Evolutionary conservation across 2,888 invertebrate species (phyloP).

Genomic region (Aleiodes leptofemur): DNA sequence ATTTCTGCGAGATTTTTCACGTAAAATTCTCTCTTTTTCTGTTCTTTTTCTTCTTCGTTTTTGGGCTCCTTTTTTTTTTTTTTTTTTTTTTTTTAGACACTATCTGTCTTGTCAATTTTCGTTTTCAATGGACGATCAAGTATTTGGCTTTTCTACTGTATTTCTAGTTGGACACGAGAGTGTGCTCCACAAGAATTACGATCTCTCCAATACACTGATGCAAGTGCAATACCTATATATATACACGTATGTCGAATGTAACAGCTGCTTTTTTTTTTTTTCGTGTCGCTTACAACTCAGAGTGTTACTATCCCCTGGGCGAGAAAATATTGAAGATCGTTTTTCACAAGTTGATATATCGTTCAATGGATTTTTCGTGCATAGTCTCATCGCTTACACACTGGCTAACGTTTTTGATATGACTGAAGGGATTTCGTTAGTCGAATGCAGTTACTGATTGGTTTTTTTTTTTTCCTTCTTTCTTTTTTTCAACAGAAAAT

Average conservation of each 20-base stretch:
- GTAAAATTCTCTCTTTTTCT: no score
- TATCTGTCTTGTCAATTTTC: conserved; percentile 15
- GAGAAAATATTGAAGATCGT: conserved; percentile 23
- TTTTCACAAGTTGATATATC: conserved; percentile 25
- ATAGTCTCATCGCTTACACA: not conserved
- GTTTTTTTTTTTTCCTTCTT: not conserved
- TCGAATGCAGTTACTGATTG: conserved; percentile 9
- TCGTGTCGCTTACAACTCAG: conserved; percentile 7
- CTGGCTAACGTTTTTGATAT: not conserved
- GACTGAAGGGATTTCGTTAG: not conserved
- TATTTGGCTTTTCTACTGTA: conserved; percentile 27
- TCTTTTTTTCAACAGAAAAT: no score
- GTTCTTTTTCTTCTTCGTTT: no score
- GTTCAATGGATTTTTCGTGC: not conserved
- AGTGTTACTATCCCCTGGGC: not conserved
- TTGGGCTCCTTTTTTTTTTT: not conserved
- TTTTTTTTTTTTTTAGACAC: conserved; percentile 1
- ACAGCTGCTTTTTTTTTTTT: conserved; percentile 19
- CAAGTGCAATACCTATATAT: not conserved
- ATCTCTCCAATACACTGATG: conserved; percentile 5
- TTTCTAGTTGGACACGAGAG: conserved; percentile 9
- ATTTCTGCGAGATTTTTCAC: no score
- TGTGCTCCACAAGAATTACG: conserved; percentile 22
- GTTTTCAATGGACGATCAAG: conserved; percentile 23
- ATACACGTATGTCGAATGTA: conserved; percentile 5